phyloP scores from a whole-genome alignment of 2,888 invertebrate genomes.

The Idaea straminata region DNA sequence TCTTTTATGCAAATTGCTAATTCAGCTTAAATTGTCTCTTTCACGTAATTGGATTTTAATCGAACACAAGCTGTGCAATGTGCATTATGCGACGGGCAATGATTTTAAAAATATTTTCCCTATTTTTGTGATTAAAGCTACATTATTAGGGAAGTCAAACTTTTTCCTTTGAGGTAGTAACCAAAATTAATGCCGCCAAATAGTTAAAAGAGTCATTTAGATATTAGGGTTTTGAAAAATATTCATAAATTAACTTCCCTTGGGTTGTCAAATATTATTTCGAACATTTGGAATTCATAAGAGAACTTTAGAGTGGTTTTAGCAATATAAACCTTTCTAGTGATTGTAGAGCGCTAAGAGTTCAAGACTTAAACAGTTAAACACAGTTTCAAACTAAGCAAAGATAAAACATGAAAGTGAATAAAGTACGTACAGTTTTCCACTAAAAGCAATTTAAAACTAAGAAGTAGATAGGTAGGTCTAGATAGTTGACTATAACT shows the following conservation, averaged over 20 bases:
- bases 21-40: slow-evolving; percentile 33
- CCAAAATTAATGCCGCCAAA: too few species aligned
- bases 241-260: neutral
- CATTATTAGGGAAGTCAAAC: neutral
- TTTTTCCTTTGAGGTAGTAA: neutral
- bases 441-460: slow-evolving; percentile 1
- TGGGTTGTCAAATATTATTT: neutral
- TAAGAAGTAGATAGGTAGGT: neutral
- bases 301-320: neutral
- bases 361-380: neutral
- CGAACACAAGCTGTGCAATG: slow-evolving; percentile 24
- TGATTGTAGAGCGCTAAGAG: neutral
- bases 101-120: slow-evolving; percentile 21
- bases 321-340: neutral
- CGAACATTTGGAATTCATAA: neutral
- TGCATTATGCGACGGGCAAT: slow-evolving; percentile 20
- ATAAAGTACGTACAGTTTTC: neutral
- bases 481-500: slow-evolving; percentile 4
- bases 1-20: slow-evolving; percentile 34
- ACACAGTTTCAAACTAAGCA: slow-evolving; percentile 1
- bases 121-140: slow-evolving; percentile 6
- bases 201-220: too few species aligned
- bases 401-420: neutral
- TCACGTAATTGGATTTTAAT: slow-evolving; percentile 33
- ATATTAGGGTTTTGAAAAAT: too few species aligned